phyloP scores from a whole-genome alignment of 2,797 vertebrate species.

The Clarias fuscus region DNA sequence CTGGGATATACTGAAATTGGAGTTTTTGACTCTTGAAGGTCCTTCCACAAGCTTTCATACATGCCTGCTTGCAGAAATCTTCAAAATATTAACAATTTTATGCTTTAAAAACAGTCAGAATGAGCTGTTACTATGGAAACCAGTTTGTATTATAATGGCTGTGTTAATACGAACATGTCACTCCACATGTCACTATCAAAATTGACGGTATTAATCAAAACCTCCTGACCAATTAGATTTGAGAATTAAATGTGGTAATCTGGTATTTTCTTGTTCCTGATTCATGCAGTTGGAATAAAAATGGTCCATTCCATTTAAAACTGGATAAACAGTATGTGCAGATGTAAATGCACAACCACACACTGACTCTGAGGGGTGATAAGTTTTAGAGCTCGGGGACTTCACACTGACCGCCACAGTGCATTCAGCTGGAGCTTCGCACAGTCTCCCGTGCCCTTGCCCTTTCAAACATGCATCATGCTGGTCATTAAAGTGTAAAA shows the following conservation, averaged over 20 bases:
- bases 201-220: neutral
- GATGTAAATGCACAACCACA: conserved; percentile 20
- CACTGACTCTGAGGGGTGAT: conserved; percentile 29
- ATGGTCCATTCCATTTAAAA: neutral
- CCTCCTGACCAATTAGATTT: neutral
- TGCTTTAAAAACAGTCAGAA: neutral
- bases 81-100: neutral
- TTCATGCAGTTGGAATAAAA: too few species aligned
- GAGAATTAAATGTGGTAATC: neutral
- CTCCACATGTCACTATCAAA: too few species aligned
- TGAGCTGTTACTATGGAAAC: conserved; percentile 4
- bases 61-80: neutral
- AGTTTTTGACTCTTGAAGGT: neutral
- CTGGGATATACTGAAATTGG: neutral
- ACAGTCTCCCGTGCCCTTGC: conserved; percentile 20
- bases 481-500: conserved; percentile 35
- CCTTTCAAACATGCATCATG: conserved; percentile 37
- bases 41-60: neutral
- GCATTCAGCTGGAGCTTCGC: neutral
- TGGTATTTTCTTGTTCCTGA: neutral
- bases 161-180: neutral
- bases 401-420: neutral
- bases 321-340: neutral
- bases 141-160: neutral
- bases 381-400: conserved; percentile 28